Conservation (phyloP, 2,797 vertebrate genomes). For the Nannoperca australis region DNA sequence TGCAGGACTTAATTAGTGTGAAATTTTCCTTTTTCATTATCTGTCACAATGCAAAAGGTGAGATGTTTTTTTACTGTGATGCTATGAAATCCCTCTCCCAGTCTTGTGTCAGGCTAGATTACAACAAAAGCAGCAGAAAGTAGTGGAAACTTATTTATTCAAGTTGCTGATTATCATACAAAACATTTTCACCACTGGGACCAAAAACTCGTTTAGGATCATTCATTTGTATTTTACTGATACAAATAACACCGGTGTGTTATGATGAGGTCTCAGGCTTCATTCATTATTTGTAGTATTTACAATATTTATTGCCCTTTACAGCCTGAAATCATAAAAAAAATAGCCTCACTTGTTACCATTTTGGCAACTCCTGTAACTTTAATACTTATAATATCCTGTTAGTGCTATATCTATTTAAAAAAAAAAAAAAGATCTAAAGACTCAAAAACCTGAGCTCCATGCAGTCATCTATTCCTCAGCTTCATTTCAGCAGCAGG, state of each 20-base stretch:
- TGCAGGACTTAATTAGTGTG: slow-evolving; percentile 78
- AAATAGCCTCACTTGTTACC: neutral
- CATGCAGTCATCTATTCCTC: neutral
- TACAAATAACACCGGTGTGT: neutral
- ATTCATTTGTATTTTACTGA: neutral
- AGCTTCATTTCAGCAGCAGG: slow-evolving; percentile 6
- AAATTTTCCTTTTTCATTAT: slow-evolving; percentile 61
- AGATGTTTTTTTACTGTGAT: slow-evolving; percentile 26
- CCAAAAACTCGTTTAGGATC: neutral
- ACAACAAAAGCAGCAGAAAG: neutral
- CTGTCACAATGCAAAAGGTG: slow-evolving; percentile 48
- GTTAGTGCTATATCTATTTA: neutral
- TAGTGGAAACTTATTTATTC: neutral
- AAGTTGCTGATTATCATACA: neutral
- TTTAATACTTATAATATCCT: neutral
- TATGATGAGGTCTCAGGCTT: neutral
- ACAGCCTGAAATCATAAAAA: neutral
- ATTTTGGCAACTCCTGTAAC: neutral
- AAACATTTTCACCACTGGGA: neutral
- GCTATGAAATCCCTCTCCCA: neutral
- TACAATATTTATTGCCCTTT: neutral
- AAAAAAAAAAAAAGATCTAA: neutral
- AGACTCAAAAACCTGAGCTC: neutral
- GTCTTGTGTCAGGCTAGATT: neutral
- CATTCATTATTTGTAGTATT: neutral